Conservation (phyloP, 2,113 vertebrate species). For the Notarius lentiginosus region DNA sequence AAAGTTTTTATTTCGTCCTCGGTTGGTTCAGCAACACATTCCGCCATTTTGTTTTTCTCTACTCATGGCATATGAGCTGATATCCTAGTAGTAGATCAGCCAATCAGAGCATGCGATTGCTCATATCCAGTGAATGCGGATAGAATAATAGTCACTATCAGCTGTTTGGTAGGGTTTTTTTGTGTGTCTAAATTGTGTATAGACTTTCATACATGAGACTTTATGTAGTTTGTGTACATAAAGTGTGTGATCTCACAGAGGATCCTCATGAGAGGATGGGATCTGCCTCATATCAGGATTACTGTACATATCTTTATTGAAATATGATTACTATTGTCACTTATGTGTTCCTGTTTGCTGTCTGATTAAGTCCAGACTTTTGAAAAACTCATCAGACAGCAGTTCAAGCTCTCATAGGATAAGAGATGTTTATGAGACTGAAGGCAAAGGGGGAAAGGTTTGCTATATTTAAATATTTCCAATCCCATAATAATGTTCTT, state of each 20-base stretch:
- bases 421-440: constrained; percentile 67
- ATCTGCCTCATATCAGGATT: constrained; percentile 37
- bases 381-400: constrained; percentile 76
- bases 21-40: too few species aligned
- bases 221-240: background rate
- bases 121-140: too few species aligned
- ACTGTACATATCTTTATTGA: constrained; percentile 56
- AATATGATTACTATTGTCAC: constrained; percentile 49
- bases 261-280: constrained; percentile 41
- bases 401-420: constrained; percentile 58
- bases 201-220: background rate
- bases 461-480: constrained; percentile 39
- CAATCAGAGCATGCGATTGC: too few species aligned
- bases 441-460: constrained; percentile 47
- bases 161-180: background rate
- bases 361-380: constrained; percentile 70
- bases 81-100: too few species aligned
- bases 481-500: constrained; percentile 37
- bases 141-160: background rate
- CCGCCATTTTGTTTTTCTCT: too few species aligned
- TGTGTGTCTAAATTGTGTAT: background rate
- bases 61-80: too few species aligned
- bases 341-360: constrained; percentile 60
- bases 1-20: too few species aligned
- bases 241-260: constrained; percentile 31